A percentile compares a stretch with the other conserved stretches of the same genome.
Conservation (phyloP, 2,113 vertebrate species). For the Grallaria varia region DNA sequence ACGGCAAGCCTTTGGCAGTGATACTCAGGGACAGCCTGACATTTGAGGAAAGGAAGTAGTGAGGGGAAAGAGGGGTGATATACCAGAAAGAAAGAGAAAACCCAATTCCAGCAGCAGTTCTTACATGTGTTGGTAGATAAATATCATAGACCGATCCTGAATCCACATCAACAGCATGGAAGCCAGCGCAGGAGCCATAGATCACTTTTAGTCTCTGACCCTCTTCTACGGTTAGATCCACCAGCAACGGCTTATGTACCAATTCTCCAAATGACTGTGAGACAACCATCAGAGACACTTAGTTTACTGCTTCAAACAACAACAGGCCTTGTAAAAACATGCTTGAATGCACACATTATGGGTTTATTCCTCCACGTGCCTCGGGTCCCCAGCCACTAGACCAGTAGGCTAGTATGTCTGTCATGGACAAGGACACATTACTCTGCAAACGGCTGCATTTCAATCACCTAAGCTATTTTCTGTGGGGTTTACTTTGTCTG, state of each 20-base stretch:
- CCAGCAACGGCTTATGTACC: conserved; percentile 93
- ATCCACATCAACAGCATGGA: conserved; percentile 97
- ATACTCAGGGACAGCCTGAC: background rate
- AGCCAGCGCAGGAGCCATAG: conserved; percentile 93
- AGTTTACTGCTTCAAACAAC: background rate
- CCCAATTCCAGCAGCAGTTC: conserved; percentile 15
- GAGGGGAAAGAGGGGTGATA: background rate
- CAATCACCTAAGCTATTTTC: background rate
- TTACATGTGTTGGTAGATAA: conserved; percentile 97
- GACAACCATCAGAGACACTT: conserved; percentile 6
- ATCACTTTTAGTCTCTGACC: conserved; percentile 98
- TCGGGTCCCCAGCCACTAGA: background rate
- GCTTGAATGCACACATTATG: background rate
- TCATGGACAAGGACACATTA: background rate
- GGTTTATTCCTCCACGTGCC: background rate
- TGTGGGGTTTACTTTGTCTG: background rate
- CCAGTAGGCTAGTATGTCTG: background rate
- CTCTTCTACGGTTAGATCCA: conserved; percentile 96
- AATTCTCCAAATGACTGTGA: conserved; percentile 92
- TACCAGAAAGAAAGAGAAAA: background rate
- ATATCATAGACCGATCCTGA: conserved; percentile 98
- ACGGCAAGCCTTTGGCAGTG: background rate
- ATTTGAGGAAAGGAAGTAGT: background rate
- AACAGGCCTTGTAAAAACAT: background rate
- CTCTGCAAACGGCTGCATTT: background rate